Evolutionary conservation across 2,797 vertebrate genomes (phyloP).

Genomic region (Spea hammondii): DNA sequence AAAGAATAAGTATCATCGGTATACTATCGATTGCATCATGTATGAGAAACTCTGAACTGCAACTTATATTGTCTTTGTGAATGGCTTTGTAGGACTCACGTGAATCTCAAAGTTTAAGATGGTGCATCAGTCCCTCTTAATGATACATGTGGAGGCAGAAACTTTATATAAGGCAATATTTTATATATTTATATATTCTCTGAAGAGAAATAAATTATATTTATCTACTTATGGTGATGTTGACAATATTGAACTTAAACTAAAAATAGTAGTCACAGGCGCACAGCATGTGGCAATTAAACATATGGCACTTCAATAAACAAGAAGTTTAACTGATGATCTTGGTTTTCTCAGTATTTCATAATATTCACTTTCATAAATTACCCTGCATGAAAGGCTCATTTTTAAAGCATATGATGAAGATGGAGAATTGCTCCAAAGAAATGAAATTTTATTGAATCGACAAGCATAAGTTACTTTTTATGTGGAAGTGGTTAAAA

Average conservation of each 20-base stretch:
- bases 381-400: no score
- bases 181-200: not conserved
- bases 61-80: slow-evolving; percentile 10
- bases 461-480: no score
- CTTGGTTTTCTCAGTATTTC: no score
- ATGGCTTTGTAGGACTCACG: not conserved
- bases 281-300: slow-evolving; percentile 16
- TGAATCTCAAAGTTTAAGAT: not conserved
- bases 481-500: no score
- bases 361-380: no score
- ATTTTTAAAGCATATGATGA: no score
- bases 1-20: not conserved
- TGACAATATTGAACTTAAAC: slow-evolving; percentile 23
- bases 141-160: not conserved
- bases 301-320: not conserved
- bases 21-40: slow-evolving; percentile 11
- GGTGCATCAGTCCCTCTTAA: not conserved
- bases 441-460: no score
- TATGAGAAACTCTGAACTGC: not conserved
- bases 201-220: not conserved
- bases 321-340: no score
- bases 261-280: slow-evolving; percentile 15
- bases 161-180: not conserved
- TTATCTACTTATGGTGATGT: not conserved
- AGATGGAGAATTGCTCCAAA: no score